phyloP scores from a whole-genome alignment of 2,797 vertebrate genomes.

The Dryobates pubescens region DNA sequence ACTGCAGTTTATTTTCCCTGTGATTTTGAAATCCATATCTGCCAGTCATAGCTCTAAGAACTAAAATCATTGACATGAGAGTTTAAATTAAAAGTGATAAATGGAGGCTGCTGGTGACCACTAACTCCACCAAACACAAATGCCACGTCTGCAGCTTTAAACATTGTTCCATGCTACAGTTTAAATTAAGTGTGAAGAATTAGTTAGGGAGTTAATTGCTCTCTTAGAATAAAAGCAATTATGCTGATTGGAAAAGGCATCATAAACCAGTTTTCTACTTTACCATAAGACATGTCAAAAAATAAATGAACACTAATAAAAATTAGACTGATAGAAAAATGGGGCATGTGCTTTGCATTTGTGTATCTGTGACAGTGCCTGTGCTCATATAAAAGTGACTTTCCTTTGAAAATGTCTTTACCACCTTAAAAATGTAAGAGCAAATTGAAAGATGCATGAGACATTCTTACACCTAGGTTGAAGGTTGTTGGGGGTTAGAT shows the following conservation, averaged over 20 bases:
- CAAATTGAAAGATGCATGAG: conserved; percentile 24
- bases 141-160: conserved; percentile 32
- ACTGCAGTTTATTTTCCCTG: conserved; percentile 74
- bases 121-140: conserved; percentile 43
- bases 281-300: conserved; percentile 61
- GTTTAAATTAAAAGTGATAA: conserved; percentile 76
- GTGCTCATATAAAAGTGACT: conserved; percentile 71
- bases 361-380: background rate
- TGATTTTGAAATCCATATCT: conserved; percentile 76
- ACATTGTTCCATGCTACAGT: conserved; percentile 59
- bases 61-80: conserved; percentile 58
- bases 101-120: conserved; percentile 58
- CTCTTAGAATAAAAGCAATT: conserved; percentile 79
- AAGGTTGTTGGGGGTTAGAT: conserved; percentile 5
- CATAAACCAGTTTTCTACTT: conserved; percentile 73
- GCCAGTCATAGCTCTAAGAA: conserved; percentile 69
- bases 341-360: background rate
- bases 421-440: conserved; percentile 8
- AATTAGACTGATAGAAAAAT: conserved; percentile 61
- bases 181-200: conserved; percentile 85
- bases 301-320: conserved; percentile 72
- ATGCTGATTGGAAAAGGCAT: conserved; percentile 80
- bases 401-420: conserved; percentile 38
- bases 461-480: background rate
- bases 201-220: conserved; percentile 82